A percentile compares a stretch with the other conserved stretches of the same genome.
phyloP scores from a whole-genome alignment of 2,888 invertebrate species.

The Mesorhabditis spiculigera region DNA sequence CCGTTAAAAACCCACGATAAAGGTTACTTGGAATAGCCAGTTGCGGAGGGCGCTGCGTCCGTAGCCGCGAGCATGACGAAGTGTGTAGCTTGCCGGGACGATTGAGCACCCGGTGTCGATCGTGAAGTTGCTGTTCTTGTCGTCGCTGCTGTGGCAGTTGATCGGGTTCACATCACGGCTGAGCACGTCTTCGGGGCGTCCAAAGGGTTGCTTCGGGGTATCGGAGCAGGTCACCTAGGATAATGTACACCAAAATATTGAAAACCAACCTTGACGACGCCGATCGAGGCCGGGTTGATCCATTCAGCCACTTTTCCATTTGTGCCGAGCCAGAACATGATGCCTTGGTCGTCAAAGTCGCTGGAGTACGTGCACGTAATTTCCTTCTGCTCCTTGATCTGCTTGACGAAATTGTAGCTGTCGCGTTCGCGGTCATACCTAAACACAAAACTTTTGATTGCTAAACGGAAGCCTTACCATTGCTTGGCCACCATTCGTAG shows the following conservation, averaged over 20 bases:
- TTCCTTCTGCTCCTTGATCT: slow-evolving; percentile 68
- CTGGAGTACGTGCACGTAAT: slow-evolving; percentile 35
- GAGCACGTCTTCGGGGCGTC: slow-evolving; percentile 87
- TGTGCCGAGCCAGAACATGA: slow-evolving; percentile 76
- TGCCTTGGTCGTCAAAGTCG: slow-evolving; percentile 62
- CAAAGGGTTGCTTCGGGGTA: slow-evolving; percentile 82
- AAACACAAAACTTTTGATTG: background rate
- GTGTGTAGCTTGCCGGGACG: slow-evolving; percentile 82
- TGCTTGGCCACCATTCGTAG: slow-evolving; percentile 87
- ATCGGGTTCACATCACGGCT: slow-evolving; percentile 85
- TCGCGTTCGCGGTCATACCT: slow-evolving; percentile 29
- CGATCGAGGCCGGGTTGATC: slow-evolving; percentile 74
- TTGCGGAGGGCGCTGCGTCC: slow-evolving; percentile 81
- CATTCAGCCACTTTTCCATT: slow-evolving; percentile 58
- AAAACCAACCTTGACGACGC: slow-evolving; percentile 68
- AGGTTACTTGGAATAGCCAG: slow-evolving; percentile 78
- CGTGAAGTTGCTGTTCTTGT: slow-evolving; percentile 83
- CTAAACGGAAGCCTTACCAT: slow-evolving; percentile 66
- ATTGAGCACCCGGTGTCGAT: slow-evolving; percentile 88
- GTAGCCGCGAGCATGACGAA: slow-evolving; percentile 76
- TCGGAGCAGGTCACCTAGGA: slow-evolving; percentile 59
- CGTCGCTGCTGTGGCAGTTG: slow-evolving; percentile 95
- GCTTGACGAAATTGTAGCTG: slow-evolving; percentile 82
- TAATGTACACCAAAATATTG: background rate
- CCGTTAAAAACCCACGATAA: background rate